Evolutionary conservation across 2,797 vertebrate genomes (phyloP).

Genomic region (Sphenodon punctatus): DNA sequence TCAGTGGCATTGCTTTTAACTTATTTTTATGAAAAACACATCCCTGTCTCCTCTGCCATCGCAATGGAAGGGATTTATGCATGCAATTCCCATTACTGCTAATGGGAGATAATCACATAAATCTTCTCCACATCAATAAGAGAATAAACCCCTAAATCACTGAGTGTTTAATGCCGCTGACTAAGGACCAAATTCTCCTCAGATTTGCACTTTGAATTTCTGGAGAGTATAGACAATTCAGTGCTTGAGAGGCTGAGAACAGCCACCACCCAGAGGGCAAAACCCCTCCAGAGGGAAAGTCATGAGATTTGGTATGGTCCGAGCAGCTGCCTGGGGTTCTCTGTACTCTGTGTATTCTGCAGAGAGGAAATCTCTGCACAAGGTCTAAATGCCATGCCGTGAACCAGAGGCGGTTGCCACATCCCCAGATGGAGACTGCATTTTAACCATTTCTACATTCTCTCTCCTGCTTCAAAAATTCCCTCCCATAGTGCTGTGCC

Average conservation of each 20-base stretch:
- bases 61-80: constrained; percentile 10
- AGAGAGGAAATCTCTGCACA: not conserved
- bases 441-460: no score
- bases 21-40: not conserved
- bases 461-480: no score
- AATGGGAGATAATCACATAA: constrained; percentile 18
- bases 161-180: not conserved
- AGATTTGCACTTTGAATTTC: not conserved
- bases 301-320: not conserved
- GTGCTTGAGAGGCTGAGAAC: not conserved
- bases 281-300: not conserved
- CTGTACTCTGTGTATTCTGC: not conserved
- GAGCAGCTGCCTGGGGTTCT: not conserved
- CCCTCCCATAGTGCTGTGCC: no score
- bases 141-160: not conserved
- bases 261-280: not conserved
- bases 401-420: no score
- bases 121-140: not conserved
- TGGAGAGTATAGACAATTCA: not conserved
- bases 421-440: no score
- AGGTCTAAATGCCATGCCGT: not conserved
- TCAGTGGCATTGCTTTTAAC: not conserved
- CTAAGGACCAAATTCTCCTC: not conserved
- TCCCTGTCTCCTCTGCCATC: not conserved
- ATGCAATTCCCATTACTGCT: constrained; percentile 7